Base-by-base conservation (phyloP, 2,888 invertebrate genomes). In the Noctua pronuba region DNA sequence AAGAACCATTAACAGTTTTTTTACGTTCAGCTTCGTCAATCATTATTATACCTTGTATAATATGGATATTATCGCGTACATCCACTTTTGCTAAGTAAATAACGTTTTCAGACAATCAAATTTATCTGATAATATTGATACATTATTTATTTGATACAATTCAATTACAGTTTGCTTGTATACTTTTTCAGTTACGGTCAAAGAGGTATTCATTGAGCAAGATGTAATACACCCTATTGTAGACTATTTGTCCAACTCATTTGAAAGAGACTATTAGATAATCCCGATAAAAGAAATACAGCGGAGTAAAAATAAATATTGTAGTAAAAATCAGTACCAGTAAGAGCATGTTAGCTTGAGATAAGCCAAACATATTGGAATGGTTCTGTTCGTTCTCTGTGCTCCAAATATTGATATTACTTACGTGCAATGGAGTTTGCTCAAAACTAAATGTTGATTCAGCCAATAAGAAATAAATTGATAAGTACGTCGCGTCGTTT, bases 381-480 rank as follows among this genome's bases (percentile, higher is more conserved):
- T 64, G 70, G 68, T 74, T 77, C 68, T 64, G 66, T 85, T 75
- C 76, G 67, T 72, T 76, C 64, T 69, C 77, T 49, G 67, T 67
- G 73, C 66, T 76, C 60, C 73, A 70, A 76, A 74, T 85, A 80
- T 87, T 80, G 79, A 84, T 85, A 85, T 75, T 74, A 68, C 75
- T 71, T 73, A 76, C 76, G 79, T 76, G 79, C 86, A 69, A 77
- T 84, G 75, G 73, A 72, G 71, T 84, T 80, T 75, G 64, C 79
- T 69, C 75, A 73, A 85, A 85, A 82, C 72, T 83, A 71, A 84
- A 84, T 84, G 84, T 86, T 86, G 86, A 86, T 83, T 83, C 79
- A 84, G 21, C 52, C 79, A 83, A 85, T 84, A 75, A 71, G 70
- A 80, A 84, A 86, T 80, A 75, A 81, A 81, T 78, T 87, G 85